Conservation (phyloP, 2,888 invertebrate species). For the Baronia brevicornis region DNA sequence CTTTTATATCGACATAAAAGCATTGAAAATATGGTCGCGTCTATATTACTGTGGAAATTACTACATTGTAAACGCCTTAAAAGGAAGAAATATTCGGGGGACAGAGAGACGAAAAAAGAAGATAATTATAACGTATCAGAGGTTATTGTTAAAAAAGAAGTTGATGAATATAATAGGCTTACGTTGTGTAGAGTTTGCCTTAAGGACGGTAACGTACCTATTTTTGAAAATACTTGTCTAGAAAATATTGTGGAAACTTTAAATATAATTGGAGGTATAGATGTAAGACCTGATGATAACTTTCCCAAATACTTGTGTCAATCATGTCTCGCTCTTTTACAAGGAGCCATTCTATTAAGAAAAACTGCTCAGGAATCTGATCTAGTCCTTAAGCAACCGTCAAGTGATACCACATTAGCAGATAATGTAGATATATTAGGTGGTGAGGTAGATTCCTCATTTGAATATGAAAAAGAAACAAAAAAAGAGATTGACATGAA, state of each 20-base stretch:
- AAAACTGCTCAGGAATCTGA: conserved; percentile 55
- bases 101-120: conserved; percentile 18
- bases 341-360: conserved; percentile 51
- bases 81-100: conserved; percentile 13
- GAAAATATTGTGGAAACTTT: conserved; percentile 40
- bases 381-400: conserved; percentile 30
- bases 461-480: conserved; percentile 14
- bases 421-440: conserved; percentile 13
- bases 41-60: conserved; percentile 40
- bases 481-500: conserved; percentile 11
- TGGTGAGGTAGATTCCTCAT: conserved; percentile 5
- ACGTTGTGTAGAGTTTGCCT: conserved; percentile 52
- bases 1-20: no score
- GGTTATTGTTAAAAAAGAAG: conserved; percentile 15
- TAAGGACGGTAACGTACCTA: conserved; percentile 49
- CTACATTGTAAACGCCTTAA: conserved; percentile 36
- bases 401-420: conserved; percentile 17
- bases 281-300: conserved; percentile 36
- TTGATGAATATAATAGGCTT: conserved; percentile 14
- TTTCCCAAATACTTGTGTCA: conserved; percentile 53
- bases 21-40: conserved; percentile 39
- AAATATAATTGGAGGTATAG: conserved; percentile 38
- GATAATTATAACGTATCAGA: background rate
- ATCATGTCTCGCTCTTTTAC: conserved; percentile 42
- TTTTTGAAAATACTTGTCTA: conserved; percentile 30